These are phyloP conservation scores for Cygnus atratus DNA, from an alignment of 2,113 vertebrate genomes.

Conservation along the genomic window DNA sequence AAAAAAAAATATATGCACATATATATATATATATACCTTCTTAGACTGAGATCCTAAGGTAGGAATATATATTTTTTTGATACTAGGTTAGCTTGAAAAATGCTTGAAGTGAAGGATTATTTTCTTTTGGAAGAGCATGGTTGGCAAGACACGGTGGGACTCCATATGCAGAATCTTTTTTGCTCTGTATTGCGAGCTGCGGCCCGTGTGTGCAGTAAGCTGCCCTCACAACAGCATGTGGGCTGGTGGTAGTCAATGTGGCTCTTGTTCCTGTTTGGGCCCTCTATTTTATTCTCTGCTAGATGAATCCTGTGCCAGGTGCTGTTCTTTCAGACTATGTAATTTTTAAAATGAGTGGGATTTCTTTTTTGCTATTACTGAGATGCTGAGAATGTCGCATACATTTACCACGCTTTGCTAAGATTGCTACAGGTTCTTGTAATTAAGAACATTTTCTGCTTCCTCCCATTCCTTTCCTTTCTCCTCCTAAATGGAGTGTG, in stretches of 20 bases:
- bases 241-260: not conserved
- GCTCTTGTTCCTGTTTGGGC: not conserved
- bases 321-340: not conserved
- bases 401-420: not conserved
- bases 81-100: not conserved
- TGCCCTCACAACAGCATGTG: not conserved
- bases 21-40: not conserved
- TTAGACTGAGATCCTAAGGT: not conserved
- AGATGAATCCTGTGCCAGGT: not conserved
- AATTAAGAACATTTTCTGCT: not conserved
- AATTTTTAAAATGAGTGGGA: not conserved
- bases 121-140: not conserved
- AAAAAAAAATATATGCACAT: not conserved
- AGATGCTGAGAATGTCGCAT: not conserved
- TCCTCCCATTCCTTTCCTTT: not conserved
- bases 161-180: not conserved
- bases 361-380: not conserved
- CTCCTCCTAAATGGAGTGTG: not conserved
- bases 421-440: not conserved
- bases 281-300: fast-evolving
- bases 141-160: not conserved
- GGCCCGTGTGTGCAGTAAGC: fast-evolving
- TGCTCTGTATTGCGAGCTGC: fast-evolving
- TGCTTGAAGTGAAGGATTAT: not conserved
- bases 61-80: not conserved